Evolutionary conservation across 2,888 invertebrate species (phyloP).

Genomic region (Lamellibrachia columna): DNA sequence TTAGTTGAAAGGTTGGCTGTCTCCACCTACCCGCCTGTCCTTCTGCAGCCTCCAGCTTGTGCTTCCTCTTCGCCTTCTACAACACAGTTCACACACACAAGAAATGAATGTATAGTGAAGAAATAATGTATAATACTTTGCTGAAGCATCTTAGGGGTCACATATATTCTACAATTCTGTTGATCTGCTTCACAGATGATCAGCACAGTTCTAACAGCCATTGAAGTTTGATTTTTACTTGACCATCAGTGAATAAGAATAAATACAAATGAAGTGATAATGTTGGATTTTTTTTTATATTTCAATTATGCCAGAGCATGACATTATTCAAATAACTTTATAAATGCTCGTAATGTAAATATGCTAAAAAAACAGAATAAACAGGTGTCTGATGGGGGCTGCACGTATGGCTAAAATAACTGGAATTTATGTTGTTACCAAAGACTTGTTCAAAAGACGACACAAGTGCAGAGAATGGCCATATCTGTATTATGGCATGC

Average conservation of each 20-base stretch:
- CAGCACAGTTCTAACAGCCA: no score
- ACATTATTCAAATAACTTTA: no score
- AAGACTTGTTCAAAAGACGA: no score
- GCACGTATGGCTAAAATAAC: not conserved
- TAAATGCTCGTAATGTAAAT: no score
- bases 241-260: no score
- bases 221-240: no score
- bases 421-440: not conserved
- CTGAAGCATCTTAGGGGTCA: no score
- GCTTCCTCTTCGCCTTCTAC: conserved; percentile 21
- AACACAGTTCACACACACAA: not conserved
- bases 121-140: no score
- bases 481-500: not conserved
- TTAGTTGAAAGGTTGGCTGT: not conserved
- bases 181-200: no score
- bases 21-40: not conserved
- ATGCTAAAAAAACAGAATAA: not conserved
- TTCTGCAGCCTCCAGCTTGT: conserved; percentile 23
- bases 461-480: not conserved
- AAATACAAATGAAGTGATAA: not conserved
- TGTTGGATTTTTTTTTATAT: not conserved
- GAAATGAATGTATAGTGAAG: no score
- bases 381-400: not conserved
- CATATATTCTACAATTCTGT: no score
- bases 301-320: not conserved